Percentiles rank a stretch among this genome's conserved stretches.
phyloP scores from a whole-genome alignment of 2,888 invertebrate species.

The Acronicta alni region DNA sequence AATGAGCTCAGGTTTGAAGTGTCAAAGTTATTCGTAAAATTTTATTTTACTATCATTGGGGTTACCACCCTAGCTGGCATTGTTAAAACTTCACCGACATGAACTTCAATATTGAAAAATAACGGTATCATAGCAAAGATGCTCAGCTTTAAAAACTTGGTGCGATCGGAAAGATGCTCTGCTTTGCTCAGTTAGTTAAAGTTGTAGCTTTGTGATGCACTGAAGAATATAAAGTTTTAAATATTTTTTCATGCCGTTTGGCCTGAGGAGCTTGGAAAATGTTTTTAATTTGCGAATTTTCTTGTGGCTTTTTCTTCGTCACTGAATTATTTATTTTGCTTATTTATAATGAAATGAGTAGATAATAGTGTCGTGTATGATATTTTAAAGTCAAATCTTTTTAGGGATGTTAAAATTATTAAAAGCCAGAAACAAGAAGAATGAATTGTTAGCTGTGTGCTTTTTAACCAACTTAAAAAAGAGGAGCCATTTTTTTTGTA shows the following conservation, averaged over 20 bases:
- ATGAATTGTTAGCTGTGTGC: constrained; percentile 8
- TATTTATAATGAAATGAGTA: constrained; percentile 2
- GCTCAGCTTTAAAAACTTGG: constrained; percentile 34
- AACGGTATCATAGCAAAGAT: constrained; percentile 25
- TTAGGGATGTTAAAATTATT: not conserved
- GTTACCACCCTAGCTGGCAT: constrained; percentile 29
- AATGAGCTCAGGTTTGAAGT: constrained; percentile 37
- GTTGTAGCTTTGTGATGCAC: constrained; percentile 32
- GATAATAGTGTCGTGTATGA: not conserved
- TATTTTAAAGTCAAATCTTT: not conserved
- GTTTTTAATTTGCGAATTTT: constrained; percentile 37
- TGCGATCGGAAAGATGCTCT: constrained; percentile 43
- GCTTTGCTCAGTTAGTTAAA: constrained; percentile 36
- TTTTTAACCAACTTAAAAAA: no score
- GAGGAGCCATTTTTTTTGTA: no score
- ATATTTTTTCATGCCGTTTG: constrained; percentile 28
- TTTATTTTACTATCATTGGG: constrained; percentile 33
- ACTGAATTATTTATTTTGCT: not conserved
- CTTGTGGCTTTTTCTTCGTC: constrained; percentile 9
- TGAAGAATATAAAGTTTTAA: constrained; percentile 37
- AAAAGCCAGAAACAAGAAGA: not conserved
- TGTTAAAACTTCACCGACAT: constrained; percentile 54
- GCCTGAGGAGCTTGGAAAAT: constrained; percentile 18
- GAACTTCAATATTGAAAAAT: constrained; percentile 46
- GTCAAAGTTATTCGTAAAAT: constrained; percentile 55